Base-by-base conservation (phyloP, 2,113 vertebrate species). In the Oreochromis niloticus region DNA sequence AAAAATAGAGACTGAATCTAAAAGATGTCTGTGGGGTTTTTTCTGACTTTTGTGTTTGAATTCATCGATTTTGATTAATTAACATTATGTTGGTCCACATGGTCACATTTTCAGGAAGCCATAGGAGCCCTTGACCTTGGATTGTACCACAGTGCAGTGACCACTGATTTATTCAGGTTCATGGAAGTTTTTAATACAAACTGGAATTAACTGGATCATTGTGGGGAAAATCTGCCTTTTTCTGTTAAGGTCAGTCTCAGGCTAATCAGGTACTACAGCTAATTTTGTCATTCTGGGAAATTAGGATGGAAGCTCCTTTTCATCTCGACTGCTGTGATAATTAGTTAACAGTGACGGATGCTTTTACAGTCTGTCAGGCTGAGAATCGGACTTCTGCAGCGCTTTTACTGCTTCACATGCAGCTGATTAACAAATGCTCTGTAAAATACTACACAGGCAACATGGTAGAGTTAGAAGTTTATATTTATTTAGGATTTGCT, bases 141-240 rank as follows among this genome's bases (percentile, higher is more conserved):
- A 87, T 39, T 61, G 81, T 50, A 63, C 50, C 57, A 30, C 19
- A 27, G 4, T 83, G 36, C 10, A 17, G 30, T 36, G 41, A 24
- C 68, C 82, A 34, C 12, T 46, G 68, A 80, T 81, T 79, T 52
- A 63, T 78, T 81, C 17, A n/a, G 61, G 50, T 89, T 90, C 57
- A 27, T 89, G 66, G 68, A 87, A 13, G 63, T 52, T 39, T 83
- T 84, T 4, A 19, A 68, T 32, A 52, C 39, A 56, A 85, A 86
- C 68, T 8, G 39, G 61, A 82, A 73, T 57, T 79, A 80, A 84
- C 52, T 50, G 43, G 63, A n/a, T 41, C 68, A 61, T 43, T 91
- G 75, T 86, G 24, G 7, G 16, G 16, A 17, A 32, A 36, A 63
- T 75, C 80, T 87, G 22, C 79, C 55, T 82, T 46, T 32, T 81